These are phyloP conservation scores for Watersipora subatra DNA, from an alignment of 1,140 invertebrate species.

Conservation along the genomic window DNA sequence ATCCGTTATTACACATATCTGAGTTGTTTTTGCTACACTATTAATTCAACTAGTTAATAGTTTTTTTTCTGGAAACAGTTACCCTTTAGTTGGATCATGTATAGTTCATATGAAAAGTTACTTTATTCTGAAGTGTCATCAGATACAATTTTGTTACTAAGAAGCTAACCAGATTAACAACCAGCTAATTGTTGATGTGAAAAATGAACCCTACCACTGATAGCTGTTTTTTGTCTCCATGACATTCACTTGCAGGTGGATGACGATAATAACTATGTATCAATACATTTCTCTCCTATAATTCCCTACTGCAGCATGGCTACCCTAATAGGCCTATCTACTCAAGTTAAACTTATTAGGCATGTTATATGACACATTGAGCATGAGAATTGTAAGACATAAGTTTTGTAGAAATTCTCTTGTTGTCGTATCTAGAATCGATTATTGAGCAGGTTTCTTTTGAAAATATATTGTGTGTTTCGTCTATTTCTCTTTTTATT, in stretches of 20 bases:
- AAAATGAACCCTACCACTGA: too few species aligned
- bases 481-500: too few species aligned
- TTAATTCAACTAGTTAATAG: too few species aligned
- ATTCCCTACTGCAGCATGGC: constrained; percentile 99
- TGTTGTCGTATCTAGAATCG: too few species aligned
- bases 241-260: constrained; percentile 29
- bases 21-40: too few species aligned
- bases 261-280: constrained; percentile 49
- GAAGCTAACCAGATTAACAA: not conserved
- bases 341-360: constrained; percentile 58
- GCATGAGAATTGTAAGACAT: too few species aligned
- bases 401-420: too few species aligned
- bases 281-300: constrained; percentile 80
- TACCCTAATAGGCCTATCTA: constrained; percentile 74
- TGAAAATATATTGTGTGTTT: too few species aligned
- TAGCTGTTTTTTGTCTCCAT: not conserved
- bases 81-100: not conserved
- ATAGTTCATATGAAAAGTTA: not conserved
- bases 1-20: too few species aligned
- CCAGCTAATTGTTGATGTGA: not conserved
- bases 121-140: not conserved
- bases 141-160: not conserved
- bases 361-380: too few species aligned
- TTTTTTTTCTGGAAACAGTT: too few species aligned
- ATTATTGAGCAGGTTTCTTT: too few species aligned